Conservation (phyloP, 2,113 vertebrate genomes). For the Embiotoca jacksoni region DNA sequence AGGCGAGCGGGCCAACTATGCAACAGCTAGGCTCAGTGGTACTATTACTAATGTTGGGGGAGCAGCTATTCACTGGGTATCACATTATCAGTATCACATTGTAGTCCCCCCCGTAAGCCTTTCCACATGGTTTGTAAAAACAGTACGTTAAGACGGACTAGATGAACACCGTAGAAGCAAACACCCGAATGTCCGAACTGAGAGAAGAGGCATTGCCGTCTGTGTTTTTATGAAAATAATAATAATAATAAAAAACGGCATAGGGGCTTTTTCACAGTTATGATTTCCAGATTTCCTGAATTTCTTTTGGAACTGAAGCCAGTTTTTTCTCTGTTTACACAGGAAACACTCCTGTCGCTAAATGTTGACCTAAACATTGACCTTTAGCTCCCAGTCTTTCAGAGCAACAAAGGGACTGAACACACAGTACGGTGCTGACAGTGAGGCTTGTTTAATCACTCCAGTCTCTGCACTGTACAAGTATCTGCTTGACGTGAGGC, state of each 20-base stretch:
- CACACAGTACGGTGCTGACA: neutral
- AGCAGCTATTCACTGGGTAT: slow-evolving; percentile 59
- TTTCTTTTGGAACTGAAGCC: slow-evolving; percentile 27
- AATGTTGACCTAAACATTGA: slow-evolving; percentile 7
- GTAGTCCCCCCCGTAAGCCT: slow-evolving; percentile 61
- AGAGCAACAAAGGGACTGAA: slow-evolving; percentile 27
- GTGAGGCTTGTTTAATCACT: slow-evolving; percentile 42
- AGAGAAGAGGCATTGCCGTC: slow-evolving; percentile 35
- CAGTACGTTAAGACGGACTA: slow-evolving; percentile 45
- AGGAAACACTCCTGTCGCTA: slow-evolving; percentile 16
- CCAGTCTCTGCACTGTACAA: slow-evolving; percentile 25
- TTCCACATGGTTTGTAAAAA: slow-evolving; percentile 76
- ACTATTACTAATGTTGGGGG: slow-evolving; percentile 69
- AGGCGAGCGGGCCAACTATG: slow-evolving; percentile 73
- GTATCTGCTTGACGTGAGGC: slow-evolving; percentile 42
- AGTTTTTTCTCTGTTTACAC: slow-evolving; percentile 33
- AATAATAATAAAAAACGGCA: neutral
- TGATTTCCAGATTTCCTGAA: slow-evolving; percentile 63
- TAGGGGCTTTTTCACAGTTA: slow-evolving; percentile 24
- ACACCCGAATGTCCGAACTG: slow-evolving; percentile 55
- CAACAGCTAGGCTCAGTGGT: slow-evolving; percentile 70
- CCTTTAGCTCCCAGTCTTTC: neutral
- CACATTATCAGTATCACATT: slow-evolving; percentile 73
- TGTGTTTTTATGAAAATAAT: slow-evolving; percentile 1
- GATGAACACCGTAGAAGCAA: slow-evolving; percentile 42